These are phyloP conservation scores for Torymus tubicola DNA, from an alignment of 2,888 invertebrate genomes.

Conservation along the genomic window DNA sequence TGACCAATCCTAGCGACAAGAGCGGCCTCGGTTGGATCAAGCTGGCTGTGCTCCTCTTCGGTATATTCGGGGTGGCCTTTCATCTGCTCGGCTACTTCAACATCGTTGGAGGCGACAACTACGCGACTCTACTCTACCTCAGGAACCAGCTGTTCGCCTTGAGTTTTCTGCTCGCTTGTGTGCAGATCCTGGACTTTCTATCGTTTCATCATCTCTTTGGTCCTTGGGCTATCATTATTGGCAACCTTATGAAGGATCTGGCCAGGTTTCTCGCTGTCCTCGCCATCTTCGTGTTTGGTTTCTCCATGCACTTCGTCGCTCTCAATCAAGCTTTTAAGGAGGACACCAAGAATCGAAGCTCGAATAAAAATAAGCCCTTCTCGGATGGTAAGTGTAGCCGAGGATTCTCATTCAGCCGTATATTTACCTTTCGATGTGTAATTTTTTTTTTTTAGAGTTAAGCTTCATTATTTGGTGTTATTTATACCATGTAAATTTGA, in stretches of 20 bases:
- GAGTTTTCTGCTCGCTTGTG: slow-evolving; percentile 96
- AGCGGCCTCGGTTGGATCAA: slow-evolving; percentile 97
- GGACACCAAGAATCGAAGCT: slow-evolving; percentile 77
- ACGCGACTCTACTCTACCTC: slow-evolving; percentile 93
- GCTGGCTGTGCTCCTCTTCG: slow-evolving; percentile 89
- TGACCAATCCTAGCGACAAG: slow-evolving; percentile 98
- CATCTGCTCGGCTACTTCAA: slow-evolving; percentile 89
- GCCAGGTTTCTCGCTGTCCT: slow-evolving; percentile 98
- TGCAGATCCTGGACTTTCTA: slow-evolving; percentile 97
- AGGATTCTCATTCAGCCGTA: neutral
- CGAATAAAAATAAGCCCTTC: slow-evolving; percentile 79
- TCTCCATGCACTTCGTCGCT: slow-evolving; percentile 97
- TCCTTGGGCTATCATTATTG: slow-evolving; percentile 99
- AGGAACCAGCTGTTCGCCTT: slow-evolving; percentile 98
- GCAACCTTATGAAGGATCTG: slow-evolving; percentile 94
- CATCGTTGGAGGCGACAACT: slow-evolving; percentile 81
- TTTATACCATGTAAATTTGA: neutral
- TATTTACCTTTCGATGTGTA: slow-evolving; percentile 8
- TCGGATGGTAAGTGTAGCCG: slow-evolving; percentile 81
- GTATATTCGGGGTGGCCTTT: slow-evolving; percentile 92
- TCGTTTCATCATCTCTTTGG: slow-evolving; percentile 99
- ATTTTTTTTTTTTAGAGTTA: neutral
- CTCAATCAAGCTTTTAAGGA: slow-evolving; percentile 95
- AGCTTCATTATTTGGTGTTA: neutral
- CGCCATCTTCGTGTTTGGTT: slow-evolving; percentile 98